Evolutionary conservation across 2,888 invertebrate genomes (phyloP).

Genomic region (Theodoxus fluviatilis): DNA sequence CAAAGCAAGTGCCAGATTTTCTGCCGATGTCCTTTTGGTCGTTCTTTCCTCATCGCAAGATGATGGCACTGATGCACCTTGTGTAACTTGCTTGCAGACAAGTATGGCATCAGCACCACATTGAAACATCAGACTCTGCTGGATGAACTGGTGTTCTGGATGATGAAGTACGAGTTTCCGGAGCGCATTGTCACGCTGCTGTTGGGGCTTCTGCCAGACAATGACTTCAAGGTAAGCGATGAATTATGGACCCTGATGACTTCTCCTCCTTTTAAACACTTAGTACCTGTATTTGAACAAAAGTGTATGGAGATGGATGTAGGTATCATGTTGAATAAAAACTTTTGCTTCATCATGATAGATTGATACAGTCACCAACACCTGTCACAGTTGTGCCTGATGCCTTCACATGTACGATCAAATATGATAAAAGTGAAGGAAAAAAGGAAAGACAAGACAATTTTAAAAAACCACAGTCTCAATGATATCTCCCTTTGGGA

Average conservation of each 20-base stretch:
- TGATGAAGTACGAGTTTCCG: conserved; percentile 95
- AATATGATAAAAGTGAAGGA: too few relatives aligned
- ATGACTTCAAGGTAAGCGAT: conserved; percentile 82
- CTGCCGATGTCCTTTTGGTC: too few relatives aligned
- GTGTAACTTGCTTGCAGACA: conserved; percentile 20
- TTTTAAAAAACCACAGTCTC: too few relatives aligned
- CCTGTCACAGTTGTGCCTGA: too few relatives aligned
- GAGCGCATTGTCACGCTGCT: conserved; percentile 94
- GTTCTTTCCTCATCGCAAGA: too few relatives aligned
- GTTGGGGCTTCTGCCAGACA: conserved; percentile 93
- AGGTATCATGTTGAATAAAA: background rate
- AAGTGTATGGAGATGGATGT: background rate
- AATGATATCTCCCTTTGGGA: too few relatives aligned
- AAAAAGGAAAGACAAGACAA: too few relatives aligned
- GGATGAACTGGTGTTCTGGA: conserved; percentile 98
- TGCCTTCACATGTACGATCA: too few relatives aligned
- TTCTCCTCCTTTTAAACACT: background rate
- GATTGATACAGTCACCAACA: too few relatives aligned
- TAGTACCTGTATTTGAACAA: background rate
- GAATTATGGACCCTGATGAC: background rate
- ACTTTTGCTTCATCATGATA: background rate
- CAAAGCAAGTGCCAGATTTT: too few relatives aligned
- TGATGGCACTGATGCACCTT: too few relatives aligned
- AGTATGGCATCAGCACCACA: conserved; percentile 28
- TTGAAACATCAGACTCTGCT: conserved; percentile 52